Evolutionary conservation across 2,888 invertebrate genomes (phyloP).

Genomic region (Mactromeris polynyma): DNA sequence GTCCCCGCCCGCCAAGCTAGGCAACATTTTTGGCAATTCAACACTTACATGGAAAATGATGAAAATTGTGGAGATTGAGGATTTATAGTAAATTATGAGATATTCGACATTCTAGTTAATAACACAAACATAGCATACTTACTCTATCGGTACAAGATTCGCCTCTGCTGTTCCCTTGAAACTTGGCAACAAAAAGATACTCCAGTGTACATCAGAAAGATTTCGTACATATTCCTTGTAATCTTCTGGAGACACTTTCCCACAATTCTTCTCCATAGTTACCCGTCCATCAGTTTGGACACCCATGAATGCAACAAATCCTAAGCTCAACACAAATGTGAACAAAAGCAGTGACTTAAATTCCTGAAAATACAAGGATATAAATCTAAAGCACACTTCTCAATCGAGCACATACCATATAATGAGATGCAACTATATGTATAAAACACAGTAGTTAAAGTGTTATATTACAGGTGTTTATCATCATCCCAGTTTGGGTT

Average conservation of each 20-base stretch:
- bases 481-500: not conserved
- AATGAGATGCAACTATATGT: not conserved
- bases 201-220: conserved; percentile 24
- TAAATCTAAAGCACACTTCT: not conserved
- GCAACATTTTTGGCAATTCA: no score
- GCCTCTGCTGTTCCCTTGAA: not conserved
- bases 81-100: no score
- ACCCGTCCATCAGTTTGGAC: not conserved
- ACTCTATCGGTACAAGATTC: not conserved
- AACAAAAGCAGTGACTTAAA: not conserved
- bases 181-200: not conserved
- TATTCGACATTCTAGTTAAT: no score
- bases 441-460: not conserved
- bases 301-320: not conserved
- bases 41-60: no score
- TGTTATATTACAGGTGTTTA: not conserved
- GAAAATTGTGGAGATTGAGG: no score
- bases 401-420: not conserved
- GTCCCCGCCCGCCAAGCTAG: no score
- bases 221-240: not conserved
- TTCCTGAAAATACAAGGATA: not conserved
- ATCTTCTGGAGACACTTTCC: not conserved
- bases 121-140: not conserved
- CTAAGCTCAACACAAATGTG: not conserved
- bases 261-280: not conserved